A percentile compares a stretch with the other conserved stretches of the same genome.
Evolutionary conservation across 2,797 vertebrate species (phyloP).

Genomic region (Mionectes olivaceus): DNA sequence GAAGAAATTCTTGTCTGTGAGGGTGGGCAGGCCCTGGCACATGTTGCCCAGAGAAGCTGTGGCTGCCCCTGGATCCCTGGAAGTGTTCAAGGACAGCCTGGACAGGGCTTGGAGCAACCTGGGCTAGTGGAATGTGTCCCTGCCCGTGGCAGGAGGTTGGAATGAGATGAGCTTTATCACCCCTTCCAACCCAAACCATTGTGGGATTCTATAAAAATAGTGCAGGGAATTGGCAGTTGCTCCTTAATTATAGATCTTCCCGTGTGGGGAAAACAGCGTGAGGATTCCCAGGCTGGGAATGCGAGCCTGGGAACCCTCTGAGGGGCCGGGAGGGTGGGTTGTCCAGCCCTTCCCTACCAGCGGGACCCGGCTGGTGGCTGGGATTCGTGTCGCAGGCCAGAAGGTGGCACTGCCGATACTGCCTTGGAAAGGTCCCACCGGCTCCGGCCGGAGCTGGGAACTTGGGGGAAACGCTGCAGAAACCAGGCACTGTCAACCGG

Average conservation of each 20-base stretch:
- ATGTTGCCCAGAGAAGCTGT: background rate
- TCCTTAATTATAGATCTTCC: background rate
- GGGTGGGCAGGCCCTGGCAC: background rate
- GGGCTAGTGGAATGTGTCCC: too few relatives aligned
- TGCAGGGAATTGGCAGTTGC: background rate
- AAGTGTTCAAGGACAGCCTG: too few relatives aligned
- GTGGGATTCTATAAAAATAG: background rate
- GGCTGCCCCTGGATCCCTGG: background rate
- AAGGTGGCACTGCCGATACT: conserved; percentile 81
- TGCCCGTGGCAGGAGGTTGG: too few relatives aligned
- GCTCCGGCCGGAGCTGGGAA: background rate
- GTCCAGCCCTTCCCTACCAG: background rate
- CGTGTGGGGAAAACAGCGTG: rapidly evolving
- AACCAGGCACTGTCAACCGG: background rate
- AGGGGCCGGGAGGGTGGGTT: rapidly evolving
- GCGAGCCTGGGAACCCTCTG: background rate
- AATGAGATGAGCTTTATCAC: too few relatives aligned
- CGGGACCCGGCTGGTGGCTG: background rate
- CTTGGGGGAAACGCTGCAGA: background rate
- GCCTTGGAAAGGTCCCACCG: conserved; percentile 22
- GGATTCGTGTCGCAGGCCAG: conserved; percentile 61
- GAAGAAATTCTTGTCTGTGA: background rate
- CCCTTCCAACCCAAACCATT: too few relatives aligned
- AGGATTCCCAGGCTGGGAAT: background rate
- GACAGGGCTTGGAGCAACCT: too few relatives aligned